Conservation (phyloP, 2,797 vertebrate genomes). For the Mormyrus hasselquistii region DNA sequence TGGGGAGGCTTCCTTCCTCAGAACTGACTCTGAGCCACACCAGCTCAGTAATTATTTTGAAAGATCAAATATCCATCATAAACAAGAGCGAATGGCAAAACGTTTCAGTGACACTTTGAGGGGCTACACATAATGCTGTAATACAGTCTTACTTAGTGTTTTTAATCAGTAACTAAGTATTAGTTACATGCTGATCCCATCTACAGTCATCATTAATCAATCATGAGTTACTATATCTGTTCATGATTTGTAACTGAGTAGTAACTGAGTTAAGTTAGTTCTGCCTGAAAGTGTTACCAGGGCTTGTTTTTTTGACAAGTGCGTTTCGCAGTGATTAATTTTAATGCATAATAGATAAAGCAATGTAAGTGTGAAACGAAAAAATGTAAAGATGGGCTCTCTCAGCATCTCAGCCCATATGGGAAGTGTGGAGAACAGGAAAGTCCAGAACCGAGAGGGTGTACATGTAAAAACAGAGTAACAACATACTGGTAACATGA, state of each 20-base stretch:
- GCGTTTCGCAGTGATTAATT: neutral
- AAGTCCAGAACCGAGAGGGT: neutral
- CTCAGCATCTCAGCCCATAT: neutral
- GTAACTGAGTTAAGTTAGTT: neutral
- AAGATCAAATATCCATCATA: neutral
- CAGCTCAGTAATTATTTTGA: neutral
- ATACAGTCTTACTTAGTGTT: neutral
- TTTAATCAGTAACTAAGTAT: neutral
- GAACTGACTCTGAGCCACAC: neutral
- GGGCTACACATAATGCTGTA: neutral
- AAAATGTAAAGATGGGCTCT: neutral
- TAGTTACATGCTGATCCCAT: neutral
- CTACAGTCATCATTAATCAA: neutral
- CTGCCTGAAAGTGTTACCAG: neutral
- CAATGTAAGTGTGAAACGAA: neutral
- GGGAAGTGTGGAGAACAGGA: neutral
- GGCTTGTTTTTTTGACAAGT: neutral
- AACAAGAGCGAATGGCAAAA: neutral
- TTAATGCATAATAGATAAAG: neutral
- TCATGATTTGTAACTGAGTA: neutral
- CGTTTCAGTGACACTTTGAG: neutral
- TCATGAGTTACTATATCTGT: neutral
- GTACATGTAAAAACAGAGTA: neutral
- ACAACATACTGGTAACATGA: neutral
- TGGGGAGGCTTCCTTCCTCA: neutral